Base-by-base conservation (phyloP, 2,113 vertebrate genomes). In the Tenebrosternarchus preto region DNA sequence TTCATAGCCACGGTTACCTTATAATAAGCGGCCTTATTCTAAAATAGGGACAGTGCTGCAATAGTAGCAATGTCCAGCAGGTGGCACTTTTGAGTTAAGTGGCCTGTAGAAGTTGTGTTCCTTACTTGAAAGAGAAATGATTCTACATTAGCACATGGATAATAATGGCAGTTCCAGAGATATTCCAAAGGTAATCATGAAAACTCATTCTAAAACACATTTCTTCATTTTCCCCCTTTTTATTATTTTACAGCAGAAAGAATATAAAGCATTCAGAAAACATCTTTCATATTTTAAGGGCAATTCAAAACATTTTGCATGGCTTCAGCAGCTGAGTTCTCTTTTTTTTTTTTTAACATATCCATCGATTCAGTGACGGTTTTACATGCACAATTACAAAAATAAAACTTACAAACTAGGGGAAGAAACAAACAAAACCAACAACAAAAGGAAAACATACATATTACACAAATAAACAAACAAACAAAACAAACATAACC, bases 231-330 rank as follows among this genome's bases (percentile, higher is more conserved):
- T 93, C 91, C 90, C 90, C 85, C 78, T 39, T 99, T 98, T 93
- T 93, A 93, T 94, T 99, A 99, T 98, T 99, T 98, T 99, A 99
- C 98, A 99, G 98, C 98, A 99, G 96, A 98, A 98, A 98, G 97
- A 98, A 99, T 99, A 98, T 97, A 99, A 99, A 99, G 98, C 98
- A 99, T 99, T 98, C 98, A 99, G 97, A 99, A 99, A 99, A 99
- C 98, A 98, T 98, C 95, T 98, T 98, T 95, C 96, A 96, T 98
- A 97, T 96, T 99, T 98, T 98, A 97, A 98, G 98, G 97, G 97
- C 97, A 98, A 97, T 99, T 99, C 97, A 98, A 99, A 99, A 98
- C 94, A 95, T 98, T 98, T 99, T 97, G 96, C 96, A 98, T 99
- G 97, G 95, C 98, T 98, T 98, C 96, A 98, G 97, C 98, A 97